Percentiles rank a stretch among this genome's conserved stretches.
These are phyloP conservation scores for Brienomyrus brachyistius DNA, from an alignment of 2,113 vertebrate species.

Conservation along the genomic window DNA sequence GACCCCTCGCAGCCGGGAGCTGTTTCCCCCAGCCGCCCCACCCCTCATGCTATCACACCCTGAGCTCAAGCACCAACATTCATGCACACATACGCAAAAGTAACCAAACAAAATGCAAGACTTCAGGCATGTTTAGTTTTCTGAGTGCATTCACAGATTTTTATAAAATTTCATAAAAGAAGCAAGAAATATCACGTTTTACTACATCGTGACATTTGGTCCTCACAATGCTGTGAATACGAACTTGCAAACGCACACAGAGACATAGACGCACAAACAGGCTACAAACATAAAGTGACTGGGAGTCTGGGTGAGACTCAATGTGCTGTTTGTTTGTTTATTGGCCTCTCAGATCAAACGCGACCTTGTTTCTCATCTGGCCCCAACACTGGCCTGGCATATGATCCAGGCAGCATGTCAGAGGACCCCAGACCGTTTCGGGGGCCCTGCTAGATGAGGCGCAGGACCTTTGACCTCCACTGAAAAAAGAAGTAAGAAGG, in stretches of 20 bases:
- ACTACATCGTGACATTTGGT: neutral
- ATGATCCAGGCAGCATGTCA: neutral
- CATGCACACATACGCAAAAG: neutral
- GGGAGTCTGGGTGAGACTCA: conserved; percentile 14
- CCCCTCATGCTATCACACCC: neutral
- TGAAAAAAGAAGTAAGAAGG: neutral
- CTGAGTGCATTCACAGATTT: neutral
- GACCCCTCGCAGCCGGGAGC: neutral
- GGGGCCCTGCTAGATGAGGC: neutral
- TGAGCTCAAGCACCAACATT: neutral
- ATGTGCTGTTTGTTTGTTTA: conserved; percentile 31
- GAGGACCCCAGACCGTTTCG: neutral
- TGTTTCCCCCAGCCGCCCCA: neutral
- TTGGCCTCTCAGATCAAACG: conserved; percentile 25
- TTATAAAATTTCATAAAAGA: neutral
- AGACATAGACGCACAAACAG: neutral
- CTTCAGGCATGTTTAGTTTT: neutral
- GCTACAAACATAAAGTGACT: neutral
- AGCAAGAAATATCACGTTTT: too few relatives aligned
- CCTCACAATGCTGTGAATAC: neutral
- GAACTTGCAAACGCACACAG: neutral
- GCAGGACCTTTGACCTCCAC: neutral
- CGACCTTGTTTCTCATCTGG: neutral
- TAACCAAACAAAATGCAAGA: neutral
- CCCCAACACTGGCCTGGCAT: neutral